Evolutionary conservation across 2,797 vertebrate genomes (phyloP), one percentile per base, ranked within the genome.

Genomic region (Coccyzus lansbergi): DNA sequence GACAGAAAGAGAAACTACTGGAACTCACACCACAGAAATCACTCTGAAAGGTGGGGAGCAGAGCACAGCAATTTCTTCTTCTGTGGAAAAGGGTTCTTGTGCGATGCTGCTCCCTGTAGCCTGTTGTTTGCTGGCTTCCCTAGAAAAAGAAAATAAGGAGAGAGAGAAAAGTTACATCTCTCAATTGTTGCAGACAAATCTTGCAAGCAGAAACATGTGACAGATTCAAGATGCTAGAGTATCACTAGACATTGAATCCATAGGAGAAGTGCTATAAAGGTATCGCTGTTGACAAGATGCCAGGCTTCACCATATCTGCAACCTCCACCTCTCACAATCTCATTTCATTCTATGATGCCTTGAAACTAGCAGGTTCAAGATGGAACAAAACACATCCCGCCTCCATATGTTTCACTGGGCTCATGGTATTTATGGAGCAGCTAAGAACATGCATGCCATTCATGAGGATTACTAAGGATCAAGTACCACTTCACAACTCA

Each of bases 1-100:
- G 96, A 97, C 94, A 81, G 82, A 96, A 85, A 49, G 29, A 83
- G 16, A 31, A 86, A 85, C 33, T 96, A 94, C 70, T 95, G 70
- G 71, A 95, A 88, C 18, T 76, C 88, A 94, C 92, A 95, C 85
- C 91, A 90, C 81, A 92, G 82, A 82, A 55, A 81, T 81, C 77
- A 77, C 53, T 62, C 42, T 68, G 44, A 80, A 91, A 82, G 29
- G 42, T 13, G 26, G 83, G 60, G 67, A 84, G 44, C 78, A 31
- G 33, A 85, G 40, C 33, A 63, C 69, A 89, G 38, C 34, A 77
- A 80, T 55, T 72, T 86, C 64, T 67, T 80, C 63, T 51, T 76
- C 74, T 67, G 62, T 56, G 20, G 53, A 78, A 88, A 68, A 58
- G 10, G 4, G 24, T 2, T 78, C 63, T 65, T 42, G 63, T 72